Evolutionary conservation across 2,113 vertebrate genomes (phyloP).

Genomic region (Triplophysa tibetana): DNA sequence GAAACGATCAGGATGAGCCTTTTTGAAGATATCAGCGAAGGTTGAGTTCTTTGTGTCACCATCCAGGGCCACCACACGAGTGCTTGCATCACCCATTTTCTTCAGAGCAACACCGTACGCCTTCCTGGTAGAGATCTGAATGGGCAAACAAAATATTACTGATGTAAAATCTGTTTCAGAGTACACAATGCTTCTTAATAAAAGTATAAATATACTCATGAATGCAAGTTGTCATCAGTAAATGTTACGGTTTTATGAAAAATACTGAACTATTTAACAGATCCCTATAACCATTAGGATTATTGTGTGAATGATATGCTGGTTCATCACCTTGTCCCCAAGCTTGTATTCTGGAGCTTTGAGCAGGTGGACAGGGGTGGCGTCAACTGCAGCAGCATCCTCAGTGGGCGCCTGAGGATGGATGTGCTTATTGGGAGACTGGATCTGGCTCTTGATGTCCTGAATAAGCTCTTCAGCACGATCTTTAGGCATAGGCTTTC

Average conservation of each 20-base stretch:
- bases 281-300: no score
- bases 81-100: constrained; percentile 75
- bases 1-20: constrained; percentile 80
- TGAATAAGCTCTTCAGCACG: constrained; percentile 72
- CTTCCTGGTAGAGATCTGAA: constrained; percentile 78
- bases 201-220: no score
- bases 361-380: constrained; percentile 64
- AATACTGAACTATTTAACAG: background rate
- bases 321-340: constrained; percentile 77
- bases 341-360: constrained; percentile 73
- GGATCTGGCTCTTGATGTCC: constrained; percentile 75
- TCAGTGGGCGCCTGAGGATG: constrained; percentile 73
- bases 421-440: constrained; percentile 70
- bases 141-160: background rate
- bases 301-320: background rate
- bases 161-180: no score
- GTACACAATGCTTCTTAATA: no score
- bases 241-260: no score
- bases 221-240: no score
- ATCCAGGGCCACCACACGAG: constrained; percentile 80
- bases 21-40: constrained; percentile 81
- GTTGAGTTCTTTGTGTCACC: constrained; percentile 87
- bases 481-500: constrained; percentile 84
- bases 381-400: constrained; percentile 67
- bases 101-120: constrained; percentile 82